Base-by-base conservation (phyloP, 1,140 invertebrate genomes). In the Cydia fagiglandana region DNA sequence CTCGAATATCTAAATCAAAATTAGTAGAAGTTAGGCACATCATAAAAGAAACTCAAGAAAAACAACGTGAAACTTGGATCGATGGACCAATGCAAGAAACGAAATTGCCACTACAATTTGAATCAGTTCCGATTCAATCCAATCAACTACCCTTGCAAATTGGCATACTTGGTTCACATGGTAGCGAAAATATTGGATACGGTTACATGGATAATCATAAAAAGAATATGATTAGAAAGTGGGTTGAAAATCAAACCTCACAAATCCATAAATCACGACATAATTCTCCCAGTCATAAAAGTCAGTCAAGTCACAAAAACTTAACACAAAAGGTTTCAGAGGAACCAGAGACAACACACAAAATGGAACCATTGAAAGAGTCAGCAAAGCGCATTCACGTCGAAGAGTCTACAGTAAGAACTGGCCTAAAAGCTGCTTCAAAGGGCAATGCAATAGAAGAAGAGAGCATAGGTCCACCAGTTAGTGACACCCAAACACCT, bases 181-280 rank as follows among this genome's bases (percentile, higher is more conserved):
- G 88, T 79, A 80, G 80, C 78, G 90, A 93, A 84, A 93, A 81
- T 79, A 83, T 91, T 47, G 95, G 95, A 0, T 97, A 97, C 83
- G 97, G 97, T 2, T 98, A 97, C 82, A 98, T 98, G 97, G 97
- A 98, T 85, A 96, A 94, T 81, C 96, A 97, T 80, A 98, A 98
- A 84, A 97, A 97, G 85, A 96, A 95, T 77, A 98, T 98, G 97
- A 98, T 98, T 41, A 94, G 97, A 61, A 96, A 97, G 88, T 98
- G 97, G 97, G 97, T 98, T 0, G 97, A 98, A 92, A 97, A 97
- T 86, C 97, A 98, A 93, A 96, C 96, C 1, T 95, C 95, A 9
- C 96, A 97, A 91, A 96, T 97, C 73, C 95, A 93, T 84, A 94
- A 88, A 92, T 94, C 87, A 0, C 93, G 91, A 81, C 88, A 93